phyloP scores from a whole-genome alignment of 2,888 invertebrate species.

The Zhuqinia jingwanae region DNA sequence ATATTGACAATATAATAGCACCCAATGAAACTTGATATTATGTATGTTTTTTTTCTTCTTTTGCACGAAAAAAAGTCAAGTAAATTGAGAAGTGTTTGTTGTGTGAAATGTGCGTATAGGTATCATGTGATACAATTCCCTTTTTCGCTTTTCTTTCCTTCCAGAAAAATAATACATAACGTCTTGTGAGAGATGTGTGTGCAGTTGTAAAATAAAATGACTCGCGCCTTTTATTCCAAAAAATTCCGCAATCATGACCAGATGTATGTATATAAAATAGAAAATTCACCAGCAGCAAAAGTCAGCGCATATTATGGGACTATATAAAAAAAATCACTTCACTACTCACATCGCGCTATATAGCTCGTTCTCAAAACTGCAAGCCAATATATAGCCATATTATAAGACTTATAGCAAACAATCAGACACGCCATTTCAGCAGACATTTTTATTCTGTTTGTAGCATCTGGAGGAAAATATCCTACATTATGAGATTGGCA shows the following conservation, averaged over 20 bases:
- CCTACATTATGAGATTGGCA: conserved; percentile 35
- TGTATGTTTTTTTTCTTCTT: background rate
- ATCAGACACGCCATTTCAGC: conserved; percentile 34
- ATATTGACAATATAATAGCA: background rate
- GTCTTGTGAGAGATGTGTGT: conserved; percentile 48
- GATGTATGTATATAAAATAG: conserved; percentile 11
- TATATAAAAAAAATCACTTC: too few species aligned
- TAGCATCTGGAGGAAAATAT: conserved; percentile 57
- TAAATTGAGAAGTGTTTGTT: conserved; percentile 17
- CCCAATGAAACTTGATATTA: background rate
- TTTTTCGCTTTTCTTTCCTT: background rate
- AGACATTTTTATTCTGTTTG: conserved; percentile 38
- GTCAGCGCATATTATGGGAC: too few species aligned
- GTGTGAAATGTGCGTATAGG: too few species aligned
- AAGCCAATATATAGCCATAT: too few species aligned
- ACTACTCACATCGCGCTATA: too few species aligned
- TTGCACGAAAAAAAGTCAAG: background rate
- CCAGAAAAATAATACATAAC: conserved; percentile 33
- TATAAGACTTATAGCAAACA: conserved; percentile 20
- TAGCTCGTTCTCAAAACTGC: too few species aligned
- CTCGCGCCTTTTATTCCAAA: conserved; percentile 51
- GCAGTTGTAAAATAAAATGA: conserved; percentile 57
- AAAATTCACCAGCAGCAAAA: background rate
- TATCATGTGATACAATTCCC: too few species aligned
- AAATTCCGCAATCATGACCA: conserved; percentile 60